Base-by-base conservation (phyloP, 1,140 invertebrate species). In the Euwallacea similis region DNA sequence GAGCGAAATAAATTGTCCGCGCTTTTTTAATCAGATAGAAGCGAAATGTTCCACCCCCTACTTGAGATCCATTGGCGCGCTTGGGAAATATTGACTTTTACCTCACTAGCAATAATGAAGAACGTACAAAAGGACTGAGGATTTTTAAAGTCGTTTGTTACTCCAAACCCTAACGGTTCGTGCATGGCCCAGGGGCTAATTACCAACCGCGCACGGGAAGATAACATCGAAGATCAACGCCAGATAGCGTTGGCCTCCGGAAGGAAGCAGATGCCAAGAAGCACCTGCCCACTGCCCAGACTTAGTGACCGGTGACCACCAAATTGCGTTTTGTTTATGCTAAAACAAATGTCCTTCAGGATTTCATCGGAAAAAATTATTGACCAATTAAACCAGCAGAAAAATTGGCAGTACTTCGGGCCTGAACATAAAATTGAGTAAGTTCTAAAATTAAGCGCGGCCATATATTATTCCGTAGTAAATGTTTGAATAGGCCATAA, bases 201-300 rank as follows among this genome's bases (percentile, higher is more conserved):
- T 74, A 74, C 70, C 55, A 53, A 64, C 73, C 64, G 69, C 66
- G 66, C 66, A 62, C 58, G 47, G 56, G 8, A 43, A 67, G 66
- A 74, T 74, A 72, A 53, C 13, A 74, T 74, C 70, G 62, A 55
- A 74, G 70, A 74, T 72, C 56, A 13, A 43, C 64, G 63, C 55
- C 58, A 70, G 70, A 74, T 74, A 74, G 67, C 63, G 56, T 33
- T 69, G 66, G 59, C 58, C 53, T 70, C 72, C 74, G 74, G 74
- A 76, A 76, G 74, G 74, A 76, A 76, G 72, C 74, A 76, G 74
- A 76, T 76, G 74, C 74, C 74, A 71, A 56, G 63, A 71, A 63
- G 65, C 69, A 74, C 73, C 69, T 71, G 69, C 63, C 64, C 59
- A 42, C 59, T 11, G 59, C 44, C 66, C 66, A 60, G 55, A 68